Conservation (phyloP, 2,113 vertebrate genomes). For the Nycticorax nycticorax region DNA sequence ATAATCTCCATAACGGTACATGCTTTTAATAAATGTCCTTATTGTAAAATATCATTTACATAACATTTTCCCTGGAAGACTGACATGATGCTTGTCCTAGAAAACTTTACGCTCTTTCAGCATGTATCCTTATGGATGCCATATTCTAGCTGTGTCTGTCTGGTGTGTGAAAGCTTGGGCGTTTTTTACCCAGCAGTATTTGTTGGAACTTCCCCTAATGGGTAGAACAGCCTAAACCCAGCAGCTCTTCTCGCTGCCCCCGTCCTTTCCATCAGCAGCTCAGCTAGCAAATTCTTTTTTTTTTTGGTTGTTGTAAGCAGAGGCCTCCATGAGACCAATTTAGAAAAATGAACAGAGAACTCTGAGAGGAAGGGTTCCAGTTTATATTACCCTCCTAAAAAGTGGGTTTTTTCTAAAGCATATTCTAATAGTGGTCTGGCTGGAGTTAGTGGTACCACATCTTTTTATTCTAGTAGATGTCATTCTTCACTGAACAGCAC, state of each 20-base stretch:
- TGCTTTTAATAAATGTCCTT: not conserved
- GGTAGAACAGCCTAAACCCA: not conserved
- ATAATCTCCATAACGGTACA: not conserved
- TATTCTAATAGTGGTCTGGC: not conserved
- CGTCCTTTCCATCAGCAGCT: not conserved
- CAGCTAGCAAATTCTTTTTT: not conserved
- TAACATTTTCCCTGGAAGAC: not conserved
- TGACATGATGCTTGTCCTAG: not conserved
- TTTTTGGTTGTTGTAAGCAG: not conserved
- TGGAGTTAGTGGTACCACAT: not conserved
- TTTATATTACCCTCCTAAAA: not conserved
- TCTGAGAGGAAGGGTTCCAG: not conserved
- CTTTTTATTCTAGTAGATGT: not conserved
- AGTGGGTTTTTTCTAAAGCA: not conserved
- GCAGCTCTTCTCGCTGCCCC: not conserved
- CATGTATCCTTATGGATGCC: not conserved
- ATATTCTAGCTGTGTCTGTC: not conserved
- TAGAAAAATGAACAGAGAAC: not conserved
- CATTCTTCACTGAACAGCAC: not conserved
- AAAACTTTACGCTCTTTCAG: not conserved
- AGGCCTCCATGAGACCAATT: not conserved
- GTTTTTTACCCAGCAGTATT: not conserved
- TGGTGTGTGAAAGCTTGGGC: not conserved
- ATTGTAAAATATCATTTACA: not conserved
- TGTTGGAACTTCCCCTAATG: not conserved